Percentiles rank a stretch among this genome's conserved stretches.
Evolutionary conservation across 2,888 invertebrate species (phyloP).

Genomic region (Allolobophora icterica): DNA sequence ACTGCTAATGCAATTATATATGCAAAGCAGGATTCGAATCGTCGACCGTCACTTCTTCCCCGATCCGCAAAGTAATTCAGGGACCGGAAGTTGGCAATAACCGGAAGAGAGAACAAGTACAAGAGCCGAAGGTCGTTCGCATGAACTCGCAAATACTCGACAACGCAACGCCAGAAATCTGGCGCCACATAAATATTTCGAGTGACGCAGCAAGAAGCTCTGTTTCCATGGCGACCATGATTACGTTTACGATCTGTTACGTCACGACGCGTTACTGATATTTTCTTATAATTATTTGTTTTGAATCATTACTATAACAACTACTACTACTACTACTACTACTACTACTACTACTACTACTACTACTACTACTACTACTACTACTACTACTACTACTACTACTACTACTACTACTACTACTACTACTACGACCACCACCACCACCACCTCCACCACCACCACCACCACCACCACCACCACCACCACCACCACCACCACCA

Average conservation of each 20-base stretch:
- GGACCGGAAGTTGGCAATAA: neutral
- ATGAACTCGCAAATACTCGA: neutral
- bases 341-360: neutral
- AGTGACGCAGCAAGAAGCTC: neutral
- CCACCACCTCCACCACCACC: too few species aligned
- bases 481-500: too few species aligned
- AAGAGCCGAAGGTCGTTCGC: neutral
- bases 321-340: slow-evolving; percentile 25
- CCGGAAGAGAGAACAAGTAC: neutral
- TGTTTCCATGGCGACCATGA: neutral
- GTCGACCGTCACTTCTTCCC: neutral
- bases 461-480: too few species aligned
- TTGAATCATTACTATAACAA: slow-evolving; percentile 28
- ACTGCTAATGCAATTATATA: neutral
- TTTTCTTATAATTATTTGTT: neutral
- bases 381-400: neutral
- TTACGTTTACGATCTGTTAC: neutral
- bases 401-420: neutral
- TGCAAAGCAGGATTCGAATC: neutral
- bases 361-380: neutral
- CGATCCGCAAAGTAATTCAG: neutral
- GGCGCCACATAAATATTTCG: neutral
- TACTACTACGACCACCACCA: neutral
- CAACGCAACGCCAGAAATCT: neutral
- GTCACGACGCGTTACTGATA: neutral